A percentile compares a stretch with the other conserved stretches of the same genome.
Evolutionary conservation across 2,888 invertebrate genomes (phyloP).

Genomic region (Laothoe populi): DNA sequence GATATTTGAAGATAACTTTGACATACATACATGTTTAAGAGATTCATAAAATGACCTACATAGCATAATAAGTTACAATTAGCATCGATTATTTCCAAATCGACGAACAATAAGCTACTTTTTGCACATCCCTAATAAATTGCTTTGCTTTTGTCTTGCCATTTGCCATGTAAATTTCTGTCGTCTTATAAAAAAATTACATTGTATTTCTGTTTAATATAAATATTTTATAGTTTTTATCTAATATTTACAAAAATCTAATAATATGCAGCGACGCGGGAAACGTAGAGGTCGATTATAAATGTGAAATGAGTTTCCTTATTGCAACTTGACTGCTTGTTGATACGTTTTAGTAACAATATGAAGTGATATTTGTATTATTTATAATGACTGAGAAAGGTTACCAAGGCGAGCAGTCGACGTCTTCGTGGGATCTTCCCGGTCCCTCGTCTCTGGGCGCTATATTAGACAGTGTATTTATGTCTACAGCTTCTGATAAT

Average conservation of each 20-base stretch:
- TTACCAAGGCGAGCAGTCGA: conserved; percentile 66
- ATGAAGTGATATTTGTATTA: conserved; percentile 46
- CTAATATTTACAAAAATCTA: neutral
- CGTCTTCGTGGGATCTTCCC: conserved; percentile 75
- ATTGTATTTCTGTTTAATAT: conserved; percentile 26
- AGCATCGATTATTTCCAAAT: too few relatives aligned
- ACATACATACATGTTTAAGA: too few relatives aligned
- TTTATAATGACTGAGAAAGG: conserved; percentile 74
- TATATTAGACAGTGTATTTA: conserved; percentile 87
- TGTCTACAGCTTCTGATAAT: conserved; percentile 79
- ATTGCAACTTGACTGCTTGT: conserved; percentile 26
- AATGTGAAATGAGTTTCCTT: neutral
- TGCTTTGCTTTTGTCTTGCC: conserved; percentile 19
- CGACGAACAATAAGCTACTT: too few relatives aligned
- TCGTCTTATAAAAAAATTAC: conserved; percentile 33
- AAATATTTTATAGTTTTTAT: conserved; percentile 7
- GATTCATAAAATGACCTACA: too few relatives aligned
- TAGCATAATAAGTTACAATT: too few relatives aligned
- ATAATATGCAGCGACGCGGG: conserved; percentile 16
- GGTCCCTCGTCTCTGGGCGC: conserved; percentile 85
- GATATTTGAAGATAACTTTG: too few relatives aligned
- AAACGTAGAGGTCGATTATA: conserved; percentile 6
- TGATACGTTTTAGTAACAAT: conserved; percentile 41
- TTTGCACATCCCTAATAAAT: conserved; percentile 15
- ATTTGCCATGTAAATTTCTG: conserved; percentile 37